Evolutionary conservation across 1,140 invertebrate genomes (phyloP).

Genomic region (Drosophila virilis): DNA sequence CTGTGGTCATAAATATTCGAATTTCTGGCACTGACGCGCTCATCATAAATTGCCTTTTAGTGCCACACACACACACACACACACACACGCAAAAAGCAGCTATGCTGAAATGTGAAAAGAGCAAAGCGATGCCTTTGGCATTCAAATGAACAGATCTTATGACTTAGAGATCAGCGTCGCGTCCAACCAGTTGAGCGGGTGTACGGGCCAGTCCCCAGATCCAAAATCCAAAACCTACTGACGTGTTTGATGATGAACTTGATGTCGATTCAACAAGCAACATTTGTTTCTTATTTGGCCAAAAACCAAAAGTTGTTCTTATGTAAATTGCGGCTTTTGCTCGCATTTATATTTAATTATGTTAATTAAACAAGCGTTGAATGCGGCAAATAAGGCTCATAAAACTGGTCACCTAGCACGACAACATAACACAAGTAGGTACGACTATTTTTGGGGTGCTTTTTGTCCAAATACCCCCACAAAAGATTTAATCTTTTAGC

Average conservation of each 20-base stretch:
- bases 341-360: conserved; percentile 79
- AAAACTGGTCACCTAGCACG: conserved; percentile 29
- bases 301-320: conserved; percentile 77
- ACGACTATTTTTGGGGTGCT: not conserved
- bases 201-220: conserved; percentile 31
- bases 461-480: not conserved
- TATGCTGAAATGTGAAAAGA: conserved; percentile 61
- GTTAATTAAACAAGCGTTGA: conserved; percentile 66
- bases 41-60: conserved; percentile 77
- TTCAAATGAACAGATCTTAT: conserved; percentile 69
- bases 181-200: conserved; percentile 49
- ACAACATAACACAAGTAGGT: not conserved
- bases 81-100: too few relatives aligned
- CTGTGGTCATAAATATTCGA: conserved; percentile 62
- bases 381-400: conserved; percentile 18
- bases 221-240: conserved; percentile 28
- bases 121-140: conserved; percentile 76
- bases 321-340: conserved; percentile 65
- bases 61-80: conserved; percentile 24
- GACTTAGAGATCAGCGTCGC: conserved; percentile 13
- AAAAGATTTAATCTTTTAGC: not conserved
- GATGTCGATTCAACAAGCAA: conserved; percentile 61
- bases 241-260: conserved; percentile 80
- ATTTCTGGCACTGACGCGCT: conserved; percentile 62
- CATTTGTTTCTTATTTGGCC: conserved; percentile 29